Evolutionary conservation across 2,113 vertebrate genomes (phyloP), one percentile per base, ranked within the genome.

Genomic region (Lepisosteus osseus): DNA sequence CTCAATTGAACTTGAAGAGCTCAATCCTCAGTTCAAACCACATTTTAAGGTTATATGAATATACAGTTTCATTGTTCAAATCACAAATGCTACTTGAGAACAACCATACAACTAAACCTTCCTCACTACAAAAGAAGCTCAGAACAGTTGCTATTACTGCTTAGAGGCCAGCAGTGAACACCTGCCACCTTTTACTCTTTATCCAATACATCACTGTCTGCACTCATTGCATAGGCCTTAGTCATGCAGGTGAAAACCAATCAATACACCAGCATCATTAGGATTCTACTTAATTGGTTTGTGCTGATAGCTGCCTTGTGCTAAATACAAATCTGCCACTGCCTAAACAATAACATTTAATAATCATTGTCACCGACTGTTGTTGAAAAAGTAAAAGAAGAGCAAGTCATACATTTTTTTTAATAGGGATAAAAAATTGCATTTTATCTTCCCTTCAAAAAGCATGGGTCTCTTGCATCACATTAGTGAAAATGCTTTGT

Each of bases 201-300:
- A 42, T 72, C 67, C 73, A 66, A 84, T 84, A 77, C 57, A 79
- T 86, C 80, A 84, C 69, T 76, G 78, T 80, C 79, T 57, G 12
- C 65, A 63, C 66, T 68, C 51, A 63, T 65, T 76, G 45, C 40
- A 14, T 44, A 6, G 65, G 3, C 59, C 40, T 68, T 9, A 13
- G 47, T 42, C 75, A 70, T 29, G 40, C 72, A 73, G 78, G 74
- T 70, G 44, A 2, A 40, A 78, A 73, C 72, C 68, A 57, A 78
- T 77, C 78, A 74, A 83, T 80, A 79, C 40, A 59, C 57, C 63
- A 61, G 64, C 47, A 74, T 76, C 41, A 6, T 72, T 76, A 78
- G 74, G 72, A 61, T 65, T 47, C 71, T 47, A 54, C 40, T 29
- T 11, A 77, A 72, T 51, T 56, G 59, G 72, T 73, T 57, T 70